Evolutionary conservation across 2,113 vertebrate species (phyloP).

Genomic region (Varanus komodoensis): DNA sequence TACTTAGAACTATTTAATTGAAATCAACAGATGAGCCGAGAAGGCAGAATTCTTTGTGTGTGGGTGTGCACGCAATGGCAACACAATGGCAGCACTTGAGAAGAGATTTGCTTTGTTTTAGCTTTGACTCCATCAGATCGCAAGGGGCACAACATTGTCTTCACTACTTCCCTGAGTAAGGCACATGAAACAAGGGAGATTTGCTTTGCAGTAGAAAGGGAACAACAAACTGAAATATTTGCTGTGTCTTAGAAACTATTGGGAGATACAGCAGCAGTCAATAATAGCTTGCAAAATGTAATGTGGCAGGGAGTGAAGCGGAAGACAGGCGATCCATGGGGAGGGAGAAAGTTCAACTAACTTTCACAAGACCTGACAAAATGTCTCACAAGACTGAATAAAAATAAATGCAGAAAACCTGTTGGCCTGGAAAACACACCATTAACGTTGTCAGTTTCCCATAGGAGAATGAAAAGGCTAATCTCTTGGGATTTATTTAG

Average conservation of each 20-base stretch:
- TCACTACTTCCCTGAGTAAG: slow-evolving; percentile 3
- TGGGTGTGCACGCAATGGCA: not conserved
- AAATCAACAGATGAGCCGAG: slow-evolving; percentile 21
- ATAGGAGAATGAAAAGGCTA: slow-evolving; percentile 45
- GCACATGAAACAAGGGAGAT: not conserved
- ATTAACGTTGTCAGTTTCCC: slow-evolving; percentile 51
- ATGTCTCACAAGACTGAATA: slow-evolving; percentile 55
- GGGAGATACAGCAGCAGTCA: not conserved
- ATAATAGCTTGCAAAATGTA: slow-evolving; percentile 28
- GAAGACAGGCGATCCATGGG: slow-evolving; percentile 37
- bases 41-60: slow-evolving; percentile 10
- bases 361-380: slow-evolving; percentile 49
- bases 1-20: slow-evolving; percentile 11
- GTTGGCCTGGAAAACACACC: slow-evolving; percentile 55
- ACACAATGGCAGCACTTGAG: not conserved
- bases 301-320: slow-evolving; percentile 24
- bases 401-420: slow-evolving; percentile 52
- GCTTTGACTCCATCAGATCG: slow-evolving; percentile 4
- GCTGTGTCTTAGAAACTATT: slow-evolving; percentile 45
- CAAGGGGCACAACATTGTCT: slow-evolving; percentile 30
- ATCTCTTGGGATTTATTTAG: slow-evolving; percentile 55
- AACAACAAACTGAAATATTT: slow-evolving; percentile 46
- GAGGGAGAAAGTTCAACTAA: slow-evolving; percentile 24
- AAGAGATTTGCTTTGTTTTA: not conserved
- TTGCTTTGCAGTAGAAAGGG: slow-evolving; percentile 23